Conservation (phyloP, 2,797 vertebrate genomes). For the Huso huso region DNA sequence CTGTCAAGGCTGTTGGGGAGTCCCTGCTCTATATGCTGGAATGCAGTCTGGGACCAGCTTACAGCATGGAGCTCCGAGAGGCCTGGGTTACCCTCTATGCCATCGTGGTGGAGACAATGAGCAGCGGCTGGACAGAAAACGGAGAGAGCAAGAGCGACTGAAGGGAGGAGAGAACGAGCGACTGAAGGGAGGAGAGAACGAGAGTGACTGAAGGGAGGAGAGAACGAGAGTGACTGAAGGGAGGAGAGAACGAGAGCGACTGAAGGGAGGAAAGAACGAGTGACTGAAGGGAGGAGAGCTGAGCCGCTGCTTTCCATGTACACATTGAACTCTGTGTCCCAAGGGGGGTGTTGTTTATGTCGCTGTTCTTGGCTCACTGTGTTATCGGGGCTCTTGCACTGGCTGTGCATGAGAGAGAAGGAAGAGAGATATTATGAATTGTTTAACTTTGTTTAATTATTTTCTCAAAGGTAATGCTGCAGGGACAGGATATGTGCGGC, state of each 20-base stretch:
- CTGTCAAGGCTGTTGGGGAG: slow-evolving; percentile 73
- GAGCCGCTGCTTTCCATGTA: no score
- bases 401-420: no score
- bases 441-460: no score
- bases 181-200: slow-evolving; percentile 68
- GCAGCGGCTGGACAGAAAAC: slow-evolving; percentile 67
- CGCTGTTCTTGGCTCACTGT: no score
- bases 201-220: slow-evolving; percentile 75
- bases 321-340: no score
- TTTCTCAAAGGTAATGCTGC: no score
- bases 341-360: no score
- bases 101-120: slow-evolving; percentile 82
- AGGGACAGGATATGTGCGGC: no score
- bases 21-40: slow-evolving; percentile 90
- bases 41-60: slow-evolving; percentile 74
- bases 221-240: slow-evolving; percentile 62
- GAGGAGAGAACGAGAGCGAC: slow-evolving; percentile 38
- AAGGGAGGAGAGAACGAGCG: no score
- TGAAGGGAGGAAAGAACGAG: slow-evolving; percentile 54
- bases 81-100: slow-evolving; percentile 86
- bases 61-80: slow-evolving; percentile 68
- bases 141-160: slow-evolving; percentile 52
- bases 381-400: no score
- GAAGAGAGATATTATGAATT: no score
- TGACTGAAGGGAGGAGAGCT: no score